Conservation (phyloP, 30 jellyfish, hydroid and myxozoan species). For the Nemopilema nomurai region DNA sequence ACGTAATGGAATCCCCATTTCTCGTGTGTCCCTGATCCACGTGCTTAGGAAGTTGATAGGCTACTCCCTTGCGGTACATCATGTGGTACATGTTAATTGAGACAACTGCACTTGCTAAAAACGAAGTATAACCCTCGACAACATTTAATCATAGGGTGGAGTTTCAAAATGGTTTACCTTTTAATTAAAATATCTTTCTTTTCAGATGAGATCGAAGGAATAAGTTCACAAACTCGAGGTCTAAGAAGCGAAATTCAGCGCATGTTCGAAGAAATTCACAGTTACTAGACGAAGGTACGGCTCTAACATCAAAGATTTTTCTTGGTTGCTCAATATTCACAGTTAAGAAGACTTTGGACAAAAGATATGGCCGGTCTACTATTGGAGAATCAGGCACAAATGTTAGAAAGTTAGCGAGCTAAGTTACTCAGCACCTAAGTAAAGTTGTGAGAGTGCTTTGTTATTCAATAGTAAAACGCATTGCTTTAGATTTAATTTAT, state of each 20-base stretch:
- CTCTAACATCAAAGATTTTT: background rate
- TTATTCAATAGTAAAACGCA: background rate
- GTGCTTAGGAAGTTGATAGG: too few species aligned
- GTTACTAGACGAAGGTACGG: slow-evolving; percentile 9
- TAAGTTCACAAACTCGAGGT: slow-evolving; percentile 41
- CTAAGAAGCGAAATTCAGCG: slow-evolving; percentile 53
- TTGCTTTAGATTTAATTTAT: background rate
- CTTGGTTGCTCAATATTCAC: background rate
- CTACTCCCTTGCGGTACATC: too few species aligned
- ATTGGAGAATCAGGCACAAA: background rate
- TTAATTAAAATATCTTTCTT: background rate
- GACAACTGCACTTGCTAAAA: too few species aligned
- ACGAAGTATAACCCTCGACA: too few species aligned
- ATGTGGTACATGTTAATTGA: too few species aligned
- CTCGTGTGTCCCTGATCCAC: too few species aligned
- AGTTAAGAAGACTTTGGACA: too few species aligned
- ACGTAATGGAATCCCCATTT: too few species aligned
- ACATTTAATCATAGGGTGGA: too few species aligned
- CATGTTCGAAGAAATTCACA: slow-evolving; percentile 69
- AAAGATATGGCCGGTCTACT: too few species aligned
- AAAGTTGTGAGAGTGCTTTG: background rate
- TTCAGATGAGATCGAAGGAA: slow-evolving; percentile 53
- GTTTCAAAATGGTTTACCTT: background rate
- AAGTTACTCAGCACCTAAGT: background rate
- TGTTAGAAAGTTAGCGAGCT: background rate